Base-by-base conservation (phyloP, 2,797 vertebrate genomes). In the Silurus aristotelis region DNA sequence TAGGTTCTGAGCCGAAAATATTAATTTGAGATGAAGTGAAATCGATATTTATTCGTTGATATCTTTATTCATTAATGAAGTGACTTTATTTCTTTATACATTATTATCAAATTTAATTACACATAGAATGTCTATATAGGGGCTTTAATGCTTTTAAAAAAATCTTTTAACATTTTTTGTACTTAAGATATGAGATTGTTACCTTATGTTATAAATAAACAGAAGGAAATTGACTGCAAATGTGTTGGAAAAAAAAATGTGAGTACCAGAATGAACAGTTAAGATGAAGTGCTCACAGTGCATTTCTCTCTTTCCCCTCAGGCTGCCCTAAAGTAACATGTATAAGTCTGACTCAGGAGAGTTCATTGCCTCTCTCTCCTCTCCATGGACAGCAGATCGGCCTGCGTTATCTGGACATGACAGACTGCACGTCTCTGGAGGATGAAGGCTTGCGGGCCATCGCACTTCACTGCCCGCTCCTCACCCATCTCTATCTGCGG, bases 291-390 rank as follows among this genome's bases (percentile, higher is more conserved):
- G 31, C 19, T 84, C 12, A 76, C 58, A 9, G 10, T 66, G 27
- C 58, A 46, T 58, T 2, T 58, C 5, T 58, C 9, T 60, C 15
- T 68, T n/a, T 75, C n/a, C 60, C 31, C 78, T 14, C 87, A 99
- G 98, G 98, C 84, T 99, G 98, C 92, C 98, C 97, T 93, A 99
- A 99, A 92, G 98, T 99, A 83, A 99, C 98, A 0, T 99, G 98
- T 89, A 99, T 99, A 95, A 98, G 97, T 87, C 87, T 99, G 87
- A 98, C 96, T 17, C 96, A 96, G 0, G 98, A 99, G 91, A 96
- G 96, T 80, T 97, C 97, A 10, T 96, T 98, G 87, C 97, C 98
- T 92, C 94, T 98, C 84, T 96, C 97, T 43, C 97, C 97, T 1
- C 91, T 98, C 60, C 97, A 98, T 0, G 97, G 98, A 87, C 98